phyloP scores from a whole-genome alignment of 2,888 invertebrate species.

The Peribatodes rhomboidaria region DNA sequence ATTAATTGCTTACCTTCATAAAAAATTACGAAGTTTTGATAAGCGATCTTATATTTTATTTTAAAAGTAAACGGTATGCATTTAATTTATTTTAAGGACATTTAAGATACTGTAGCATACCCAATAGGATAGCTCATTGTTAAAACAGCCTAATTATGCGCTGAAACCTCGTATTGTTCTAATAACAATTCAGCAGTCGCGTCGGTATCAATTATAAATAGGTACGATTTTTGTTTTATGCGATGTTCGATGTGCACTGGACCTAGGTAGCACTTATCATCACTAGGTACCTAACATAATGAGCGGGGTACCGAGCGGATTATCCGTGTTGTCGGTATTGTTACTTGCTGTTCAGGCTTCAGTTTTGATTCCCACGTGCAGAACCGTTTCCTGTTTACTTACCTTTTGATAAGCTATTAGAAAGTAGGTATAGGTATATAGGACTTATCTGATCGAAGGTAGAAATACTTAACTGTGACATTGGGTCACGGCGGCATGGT shows the following conservation, averaged over 20 bases:
- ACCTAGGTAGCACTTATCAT: conserved; percentile 9
- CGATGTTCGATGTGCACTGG: neutral
- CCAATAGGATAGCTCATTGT: neutral
- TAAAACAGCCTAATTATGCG: neutral
- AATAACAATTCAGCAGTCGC: conserved; percentile 4
- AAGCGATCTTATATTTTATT: neutral
- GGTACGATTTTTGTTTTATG: conserved; percentile 8
- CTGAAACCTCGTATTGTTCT: conserved; percentile 4
- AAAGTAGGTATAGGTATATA: conserved; percentile 21
- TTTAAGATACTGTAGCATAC: neutral
- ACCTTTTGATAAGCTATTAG: conserved; percentile 25
- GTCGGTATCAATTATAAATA: conserved; percentile 8
- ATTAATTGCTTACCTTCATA: neutral
- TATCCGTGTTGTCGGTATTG: conserved; percentile 11
- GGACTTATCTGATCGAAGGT: neutral
- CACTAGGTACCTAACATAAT: conserved; percentile 4
- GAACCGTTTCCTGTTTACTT: conserved; percentile 23
- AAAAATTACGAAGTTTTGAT: neutral
- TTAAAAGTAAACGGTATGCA: neutral
- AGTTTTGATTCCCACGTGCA: conserved; percentile 26
- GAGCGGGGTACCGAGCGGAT: conserved; percentile 6
- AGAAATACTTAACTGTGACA: conserved; percentile 36
- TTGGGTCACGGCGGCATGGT: conserved; percentile 25
- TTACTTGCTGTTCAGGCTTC: conserved; percentile 6
- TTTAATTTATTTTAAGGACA: neutral